Percentiles rank a stretch among this genome's conserved stretches.
phyloP scores from a whole-genome alignment of 2,797 vertebrate species.

The Echiichthys vipera region DNA sequence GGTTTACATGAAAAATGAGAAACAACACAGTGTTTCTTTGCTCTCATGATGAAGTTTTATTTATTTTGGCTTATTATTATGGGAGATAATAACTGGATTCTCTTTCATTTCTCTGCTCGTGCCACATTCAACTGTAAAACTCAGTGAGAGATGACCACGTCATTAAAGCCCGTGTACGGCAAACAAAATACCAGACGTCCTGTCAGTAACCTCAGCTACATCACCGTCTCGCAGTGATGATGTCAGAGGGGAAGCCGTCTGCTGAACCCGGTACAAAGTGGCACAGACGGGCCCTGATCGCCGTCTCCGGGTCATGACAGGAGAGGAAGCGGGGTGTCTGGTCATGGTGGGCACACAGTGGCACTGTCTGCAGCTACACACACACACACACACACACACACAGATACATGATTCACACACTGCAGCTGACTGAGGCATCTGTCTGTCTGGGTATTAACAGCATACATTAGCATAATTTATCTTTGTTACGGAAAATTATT shows the following conservation, averaged over 20 bases:
- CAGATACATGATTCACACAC: conserved; percentile 22
- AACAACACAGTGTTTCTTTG: not conserved
- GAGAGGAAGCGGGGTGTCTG: conserved; percentile 74
- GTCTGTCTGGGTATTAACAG: conserved; percentile 10
- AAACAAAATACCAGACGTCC: conserved; percentile 23
- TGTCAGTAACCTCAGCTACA: conserved; percentile 46
- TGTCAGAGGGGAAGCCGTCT: conserved; percentile 68
- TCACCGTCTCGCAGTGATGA: conserved; percentile 66
- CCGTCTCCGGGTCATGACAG: conserved; percentile 53
- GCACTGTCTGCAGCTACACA: conserved; percentile 59
- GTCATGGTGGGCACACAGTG: conserved; percentile 53
- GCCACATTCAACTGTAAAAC: not conserved
- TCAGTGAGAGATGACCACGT: not conserved
- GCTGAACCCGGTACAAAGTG: conserved; percentile 66
- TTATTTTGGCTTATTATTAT: not conserved
- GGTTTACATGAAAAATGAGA: not conserved
- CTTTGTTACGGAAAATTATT: not conserved
- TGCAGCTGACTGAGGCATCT: conserved; percentile 4
- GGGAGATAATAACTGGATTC: no score
- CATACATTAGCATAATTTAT: conserved; percentile 7
- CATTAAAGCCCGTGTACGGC: not conserved
- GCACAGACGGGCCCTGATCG: conserved; percentile 64
- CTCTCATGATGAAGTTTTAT: not conserved
- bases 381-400: conserved; percentile 29
- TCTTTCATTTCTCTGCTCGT: not conserved